Conservation (phyloP, 2,888 invertebrate species). For the Perithous albicinctus region DNA sequence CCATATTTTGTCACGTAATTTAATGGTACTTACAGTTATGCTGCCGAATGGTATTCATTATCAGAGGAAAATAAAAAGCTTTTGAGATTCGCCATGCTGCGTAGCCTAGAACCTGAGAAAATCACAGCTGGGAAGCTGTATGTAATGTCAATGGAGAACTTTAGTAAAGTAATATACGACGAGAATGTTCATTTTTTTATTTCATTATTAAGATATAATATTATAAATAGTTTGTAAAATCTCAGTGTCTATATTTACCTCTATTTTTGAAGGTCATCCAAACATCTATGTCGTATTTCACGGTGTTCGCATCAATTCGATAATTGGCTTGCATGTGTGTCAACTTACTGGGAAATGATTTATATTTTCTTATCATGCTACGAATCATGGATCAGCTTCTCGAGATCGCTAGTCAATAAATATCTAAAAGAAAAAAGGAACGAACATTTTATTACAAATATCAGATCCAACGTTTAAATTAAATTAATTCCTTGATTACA, state of each 20-base stretch:
- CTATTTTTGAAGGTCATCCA: neutral
- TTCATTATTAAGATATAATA: too few relatives aligned
- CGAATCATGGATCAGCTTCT: too few relatives aligned
- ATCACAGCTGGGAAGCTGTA: conserved; percentile 6
- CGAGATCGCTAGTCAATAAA: too few relatives aligned
- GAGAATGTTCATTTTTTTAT: neutral
- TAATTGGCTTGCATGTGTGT: neutral
- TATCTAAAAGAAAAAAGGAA: too few relatives aligned
- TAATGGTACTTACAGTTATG: too few relatives aligned
- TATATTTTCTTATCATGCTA: too few relatives aligned
- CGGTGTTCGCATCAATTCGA: neutral
- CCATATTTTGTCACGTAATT: neutral
- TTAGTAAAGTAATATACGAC: neutral
- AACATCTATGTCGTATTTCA: neutral
- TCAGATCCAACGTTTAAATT: too few relatives aligned
- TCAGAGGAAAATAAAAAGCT: conserved; percentile 10
- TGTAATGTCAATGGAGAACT: neutral
- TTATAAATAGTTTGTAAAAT: too few relatives aligned
- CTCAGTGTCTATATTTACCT: too few relatives aligned
- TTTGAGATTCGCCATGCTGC: conserved; percentile 39
- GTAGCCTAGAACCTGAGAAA: conserved; percentile 33
- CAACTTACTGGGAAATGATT: too few relatives aligned
- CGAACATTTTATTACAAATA: too few relatives aligned
- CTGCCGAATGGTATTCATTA: neutral
- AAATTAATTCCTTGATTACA: too few relatives aligned